Percentiles rank a stretch among this genome's conserved stretches.
phyloP scores from a whole-genome alignment of 2,888 invertebrate species.

The Epirrhoe tristata region DNA sequence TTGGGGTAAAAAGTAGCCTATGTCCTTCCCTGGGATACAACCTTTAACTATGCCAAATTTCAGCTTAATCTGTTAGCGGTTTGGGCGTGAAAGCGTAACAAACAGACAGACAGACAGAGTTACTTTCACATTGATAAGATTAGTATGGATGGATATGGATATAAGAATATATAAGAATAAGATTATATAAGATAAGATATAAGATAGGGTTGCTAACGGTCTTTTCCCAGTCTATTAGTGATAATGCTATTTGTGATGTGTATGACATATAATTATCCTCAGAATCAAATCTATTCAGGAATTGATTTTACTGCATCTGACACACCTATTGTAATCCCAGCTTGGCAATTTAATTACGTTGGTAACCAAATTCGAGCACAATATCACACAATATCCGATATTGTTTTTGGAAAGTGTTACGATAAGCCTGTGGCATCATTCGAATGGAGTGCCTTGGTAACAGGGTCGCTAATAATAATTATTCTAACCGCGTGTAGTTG shows the following conservation, averaged over 20 bases:
- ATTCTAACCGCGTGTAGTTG: not conserved
- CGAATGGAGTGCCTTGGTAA: not conserved
- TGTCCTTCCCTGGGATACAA: too few relatives aligned
- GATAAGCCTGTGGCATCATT: not conserved
- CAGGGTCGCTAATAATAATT: not conserved
- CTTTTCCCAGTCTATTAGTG: not conserved
- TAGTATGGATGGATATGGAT: too few relatives aligned
- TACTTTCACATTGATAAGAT: too few relatives aligned
- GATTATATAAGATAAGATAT: too few relatives aligned
- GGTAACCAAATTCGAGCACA: not conserved
- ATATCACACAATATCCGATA: not conserved
- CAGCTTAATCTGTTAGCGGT: too few relatives aligned
- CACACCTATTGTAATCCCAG: slow-evolving; percentile 5
- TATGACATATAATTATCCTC: slow-evolving; percentile 3
- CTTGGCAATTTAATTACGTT: not conserved
- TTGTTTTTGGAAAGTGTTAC: not conserved
- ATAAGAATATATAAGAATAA: too few relatives aligned
- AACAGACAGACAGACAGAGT: too few relatives aligned
- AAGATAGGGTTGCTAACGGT: not conserved
- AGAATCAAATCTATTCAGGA: slow-evolving; percentile 5
- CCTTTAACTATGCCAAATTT: too few relatives aligned
- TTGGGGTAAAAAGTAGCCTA: too few relatives aligned
- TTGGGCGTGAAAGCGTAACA: too few relatives aligned
- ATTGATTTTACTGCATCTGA: slow-evolving; percentile 6
- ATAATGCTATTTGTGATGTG: not conserved